phyloP scores from a whole-genome alignment of 2,888 invertebrate species.

The Sympetrum striolatum region DNA sequence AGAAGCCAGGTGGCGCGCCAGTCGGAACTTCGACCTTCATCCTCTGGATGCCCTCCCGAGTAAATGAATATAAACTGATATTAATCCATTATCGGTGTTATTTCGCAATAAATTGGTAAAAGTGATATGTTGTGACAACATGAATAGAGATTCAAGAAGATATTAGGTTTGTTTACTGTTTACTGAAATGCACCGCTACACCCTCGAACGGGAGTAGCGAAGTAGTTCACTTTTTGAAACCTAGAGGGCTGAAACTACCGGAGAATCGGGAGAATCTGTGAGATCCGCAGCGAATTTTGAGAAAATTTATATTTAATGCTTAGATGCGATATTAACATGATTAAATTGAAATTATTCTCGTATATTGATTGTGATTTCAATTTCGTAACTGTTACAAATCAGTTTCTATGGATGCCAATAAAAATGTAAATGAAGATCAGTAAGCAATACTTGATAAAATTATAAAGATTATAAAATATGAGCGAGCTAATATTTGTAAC shows the following conservation, averaged over 20 bases:
- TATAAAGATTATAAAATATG: too few species aligned
- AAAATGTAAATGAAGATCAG: too few species aligned
- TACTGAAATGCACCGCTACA: not conserved
- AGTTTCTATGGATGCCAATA: too few species aligned
- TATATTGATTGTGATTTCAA: too few species aligned
- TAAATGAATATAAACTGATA: not conserved
- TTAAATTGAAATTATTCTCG: too few species aligned
- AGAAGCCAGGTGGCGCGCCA: conserved; percentile 18
- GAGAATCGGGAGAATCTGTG: not conserved
- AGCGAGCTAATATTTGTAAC: too few species aligned
- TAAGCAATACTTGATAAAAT: too few species aligned
- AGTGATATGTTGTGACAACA: not conserved
- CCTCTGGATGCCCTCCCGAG: not conserved
- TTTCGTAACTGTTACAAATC: too few species aligned
- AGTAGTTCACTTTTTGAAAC: not conserved
- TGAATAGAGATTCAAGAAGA: not conserved
- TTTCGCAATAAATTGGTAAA: not conserved
- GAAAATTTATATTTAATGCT: not conserved
- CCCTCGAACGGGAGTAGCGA: not conserved
- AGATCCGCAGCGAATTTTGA: not conserved
- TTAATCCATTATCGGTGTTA: not conserved
- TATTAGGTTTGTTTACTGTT: not conserved
- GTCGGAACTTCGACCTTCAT: not conserved
- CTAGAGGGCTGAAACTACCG: not conserved
- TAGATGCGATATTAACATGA: not conserved